Evolutionary conservation across 2,797 vertebrate species (phyloP).

Genomic region (Crypturellus tataupa): DNA sequence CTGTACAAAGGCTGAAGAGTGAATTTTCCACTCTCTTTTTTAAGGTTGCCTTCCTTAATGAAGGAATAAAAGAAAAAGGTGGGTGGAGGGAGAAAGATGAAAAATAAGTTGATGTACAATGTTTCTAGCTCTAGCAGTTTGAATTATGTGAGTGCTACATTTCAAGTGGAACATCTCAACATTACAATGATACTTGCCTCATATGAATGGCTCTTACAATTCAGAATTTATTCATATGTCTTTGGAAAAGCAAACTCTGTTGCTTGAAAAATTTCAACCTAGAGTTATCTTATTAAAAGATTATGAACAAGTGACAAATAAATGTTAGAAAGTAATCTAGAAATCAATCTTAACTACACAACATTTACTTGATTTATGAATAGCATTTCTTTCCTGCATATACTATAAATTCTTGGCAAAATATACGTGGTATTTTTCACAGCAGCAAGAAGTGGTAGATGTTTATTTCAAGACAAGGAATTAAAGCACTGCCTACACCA

Average conservation of each 20-base stretch:
- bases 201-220: not conserved
- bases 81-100: accelerated
- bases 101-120: not conserved
- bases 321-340: not conserved
- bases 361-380: not conserved
- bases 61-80: not conserved
- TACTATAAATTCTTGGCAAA: not conserved
- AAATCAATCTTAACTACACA: not conserved
- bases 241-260: not conserved
- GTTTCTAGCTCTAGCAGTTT: not conserved
- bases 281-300: not conserved
- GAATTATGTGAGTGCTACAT: not conserved
- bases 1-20: not conserved
- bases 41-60: not conserved
- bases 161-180: constrained; percentile 8
- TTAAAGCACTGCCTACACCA: not conserved
- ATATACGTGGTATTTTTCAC: not conserved
- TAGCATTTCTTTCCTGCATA: not conserved
- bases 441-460: not conserved
- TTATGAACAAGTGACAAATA: not conserved
- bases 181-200: not conserved
- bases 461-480: constrained; percentile 40
- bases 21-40: not conserved
- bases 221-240: not conserved
- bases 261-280: not conserved